These are phyloP conservation scores for Dinocampus coccinellae DNA, from an alignment of 2,888 invertebrate species.

Conservation along the genomic window DNA sequence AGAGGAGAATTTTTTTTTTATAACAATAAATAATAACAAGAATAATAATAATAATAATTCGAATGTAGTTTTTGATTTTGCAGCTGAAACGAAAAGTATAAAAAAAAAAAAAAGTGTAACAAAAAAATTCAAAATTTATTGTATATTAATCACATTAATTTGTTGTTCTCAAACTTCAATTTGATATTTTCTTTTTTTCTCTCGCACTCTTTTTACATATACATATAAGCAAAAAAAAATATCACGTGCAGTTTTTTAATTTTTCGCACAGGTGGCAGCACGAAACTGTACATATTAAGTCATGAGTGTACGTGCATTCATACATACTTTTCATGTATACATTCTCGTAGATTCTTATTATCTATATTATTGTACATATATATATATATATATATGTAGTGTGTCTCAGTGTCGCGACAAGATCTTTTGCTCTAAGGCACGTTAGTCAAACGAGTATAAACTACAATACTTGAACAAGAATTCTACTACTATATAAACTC, in stretches of 20 bases:
- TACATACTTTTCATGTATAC: slow-evolving; percentile 6
- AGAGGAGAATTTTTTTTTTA: too few relatives aligned
- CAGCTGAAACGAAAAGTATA: too few relatives aligned
- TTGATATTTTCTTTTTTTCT: background rate
- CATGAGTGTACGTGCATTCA: slow-evolving; percentile 8
- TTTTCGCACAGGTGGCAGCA: slow-evolving; percentile 56
- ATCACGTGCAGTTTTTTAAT: slow-evolving; percentile 33
- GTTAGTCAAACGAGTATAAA: slow-evolving; percentile 9
- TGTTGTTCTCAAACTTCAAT: too few relatives aligned
- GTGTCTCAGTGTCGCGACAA: slow-evolving; percentile 10
- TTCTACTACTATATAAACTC: slow-evolving; percentile 8
- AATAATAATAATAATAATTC: too few relatives aligned
- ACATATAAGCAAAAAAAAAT: background rate
- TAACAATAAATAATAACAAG: too few relatives aligned
- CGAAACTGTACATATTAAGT: slow-evolving; percentile 39
- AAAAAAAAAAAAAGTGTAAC: too few relatives aligned
- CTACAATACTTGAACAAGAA: slow-evolving; percentile 32
- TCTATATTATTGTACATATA: background rate
- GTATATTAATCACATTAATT: too few relatives aligned
- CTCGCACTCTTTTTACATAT: background rate
- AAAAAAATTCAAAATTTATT: too few relatives aligned
- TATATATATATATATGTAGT: too few relatives aligned
- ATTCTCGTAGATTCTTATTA: slow-evolving; percentile 15
- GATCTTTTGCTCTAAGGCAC: slow-evolving; percentile 6
- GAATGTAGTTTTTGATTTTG: too few relatives aligned